phyloP scores from a whole-genome alignment of 2,888 invertebrate genomes.

The Drosophila mettleri region DNA sequence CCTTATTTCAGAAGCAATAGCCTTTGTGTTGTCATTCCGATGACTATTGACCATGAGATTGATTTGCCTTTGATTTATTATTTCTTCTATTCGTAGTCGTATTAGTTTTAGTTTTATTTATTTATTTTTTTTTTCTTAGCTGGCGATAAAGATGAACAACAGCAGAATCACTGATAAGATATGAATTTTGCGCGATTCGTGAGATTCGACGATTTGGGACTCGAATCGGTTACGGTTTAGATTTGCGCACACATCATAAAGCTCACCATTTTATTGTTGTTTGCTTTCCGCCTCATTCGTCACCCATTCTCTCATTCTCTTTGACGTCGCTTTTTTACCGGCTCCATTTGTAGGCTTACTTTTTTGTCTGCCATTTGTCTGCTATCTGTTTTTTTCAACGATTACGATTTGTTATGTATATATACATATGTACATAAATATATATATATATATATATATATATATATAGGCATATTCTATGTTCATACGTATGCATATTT shows the following conservation, averaged over 20 bases:
- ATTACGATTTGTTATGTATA: slow-evolving; percentile 55
- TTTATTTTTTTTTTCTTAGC: slow-evolving; percentile 39
- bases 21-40: slow-evolving; percentile 18
- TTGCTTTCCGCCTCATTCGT: slow-evolving; percentile 18
- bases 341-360: slow-evolving; percentile 50
- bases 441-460: slow-evolving; percentile 1
- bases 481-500: background rate
- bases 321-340: slow-evolving; percentile 39
- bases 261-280: slow-evolving; percentile 13
- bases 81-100: slow-evolving; percentile 27
- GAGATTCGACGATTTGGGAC: slow-evolving; percentile 24
- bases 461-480: background rate
- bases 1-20: slow-evolving; percentile 20
- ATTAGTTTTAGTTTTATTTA: slow-evolving; percentile 19
- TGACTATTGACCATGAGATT: slow-evolving; percentile 37
- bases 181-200: slow-evolving; percentile 40
- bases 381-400: slow-evolving; percentile 59
- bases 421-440: slow-evolving; percentile 3
- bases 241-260: slow-evolving; percentile 24
- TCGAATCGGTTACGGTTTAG: slow-evolving; percentile 35
- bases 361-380: slow-evolving; percentile 51
- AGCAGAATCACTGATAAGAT: slow-evolving; percentile 70
- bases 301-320: slow-evolving; percentile 6
- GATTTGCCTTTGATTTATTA: slow-evolving; percentile 51
- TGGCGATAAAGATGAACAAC: slow-evolving; percentile 62